phyloP scores from a whole-genome alignment of 2,113 vertebrate genomes.

The Tichodroma muraria region DNA sequence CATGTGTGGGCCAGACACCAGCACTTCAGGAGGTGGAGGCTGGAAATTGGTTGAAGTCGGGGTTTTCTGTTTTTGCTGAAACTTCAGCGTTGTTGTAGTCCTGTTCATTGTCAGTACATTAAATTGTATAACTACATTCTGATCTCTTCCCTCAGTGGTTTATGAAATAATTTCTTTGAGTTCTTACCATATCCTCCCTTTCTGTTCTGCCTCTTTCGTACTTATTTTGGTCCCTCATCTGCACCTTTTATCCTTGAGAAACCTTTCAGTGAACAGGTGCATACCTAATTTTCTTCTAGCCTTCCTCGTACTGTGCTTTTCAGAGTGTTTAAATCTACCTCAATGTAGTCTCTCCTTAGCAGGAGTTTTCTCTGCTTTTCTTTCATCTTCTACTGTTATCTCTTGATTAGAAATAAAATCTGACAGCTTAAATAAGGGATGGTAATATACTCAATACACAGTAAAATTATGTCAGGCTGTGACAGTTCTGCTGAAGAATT shows the following conservation, averaged over 20 bases:
- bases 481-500: background rate
- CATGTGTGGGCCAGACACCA: background rate
- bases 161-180: background rate
- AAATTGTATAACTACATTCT: background rate
- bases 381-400: background rate
- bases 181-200: background rate
- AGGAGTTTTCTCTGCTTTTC: background rate
- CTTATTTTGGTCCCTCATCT: background rate
- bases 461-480: background rate
- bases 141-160: background rate
- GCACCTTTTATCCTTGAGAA: background rate
- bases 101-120: background rate
- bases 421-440: background rate
- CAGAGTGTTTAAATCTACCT: background rate
- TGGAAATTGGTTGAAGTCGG: background rate
- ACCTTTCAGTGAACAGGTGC: background rate
- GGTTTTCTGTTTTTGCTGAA: background rate
- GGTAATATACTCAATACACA: background rate
- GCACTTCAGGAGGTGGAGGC: background rate
- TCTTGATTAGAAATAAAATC: background rate
- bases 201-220: background rate
- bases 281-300: background rate
- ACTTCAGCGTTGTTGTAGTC: background rate
- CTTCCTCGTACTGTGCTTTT: background rate
- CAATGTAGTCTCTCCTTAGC: background rate